Evolutionary conservation across 2,888 invertebrate species (phyloP), one percentile per base, ranked within the genome.

Genomic region (Sesamia inferens): DNA sequence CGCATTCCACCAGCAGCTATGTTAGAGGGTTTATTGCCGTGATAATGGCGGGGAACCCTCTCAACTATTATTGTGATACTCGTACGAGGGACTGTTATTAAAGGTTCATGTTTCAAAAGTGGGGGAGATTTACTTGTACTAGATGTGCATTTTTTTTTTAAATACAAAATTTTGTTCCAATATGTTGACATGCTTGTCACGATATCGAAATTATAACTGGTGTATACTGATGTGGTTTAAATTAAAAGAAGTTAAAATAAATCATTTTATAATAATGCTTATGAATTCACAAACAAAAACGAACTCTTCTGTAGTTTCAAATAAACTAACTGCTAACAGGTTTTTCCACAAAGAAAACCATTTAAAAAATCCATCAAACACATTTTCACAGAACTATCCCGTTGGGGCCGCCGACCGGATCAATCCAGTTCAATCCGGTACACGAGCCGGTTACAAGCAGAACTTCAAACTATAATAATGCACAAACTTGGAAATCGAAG

Each of bases 401-500:
- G 8, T 51, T 66, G 22, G 58, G 19, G 66, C 77, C 39, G 22
- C 31, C 31, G 31, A 31, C 31, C 31, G 31, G 39, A 62, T 59
- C 39, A 64, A 65, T 55, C 77, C 55, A 64, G 68, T 71, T 63
- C 24, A 39, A 77, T 71, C 71, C 63, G 19, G 54, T 68, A 63
- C 68, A 81, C 59, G 55, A 81, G 48, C 83, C 69, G n/a, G 81
- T 83, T 73, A 59, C 68, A 77, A 66, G 47, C 63, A 42, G 67
- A 82, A 77, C 71, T 69, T 44, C 57, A 65, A 68, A 72, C 75
- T 59, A 68, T 68, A 82, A 71, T 78, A 81, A 82, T 80, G 78
- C 71, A 81, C 59, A 70, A 76, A 84, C 65, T 81, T 78, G 61
- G 74, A 85, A 84, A 87, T 78, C 79, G 83, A 82, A 83, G 68